Evolutionary conservation across 1,140 invertebrate genomes (phyloP), one percentile per base, ranked within the genome.

Genomic region (Achroia grisella): DNA sequence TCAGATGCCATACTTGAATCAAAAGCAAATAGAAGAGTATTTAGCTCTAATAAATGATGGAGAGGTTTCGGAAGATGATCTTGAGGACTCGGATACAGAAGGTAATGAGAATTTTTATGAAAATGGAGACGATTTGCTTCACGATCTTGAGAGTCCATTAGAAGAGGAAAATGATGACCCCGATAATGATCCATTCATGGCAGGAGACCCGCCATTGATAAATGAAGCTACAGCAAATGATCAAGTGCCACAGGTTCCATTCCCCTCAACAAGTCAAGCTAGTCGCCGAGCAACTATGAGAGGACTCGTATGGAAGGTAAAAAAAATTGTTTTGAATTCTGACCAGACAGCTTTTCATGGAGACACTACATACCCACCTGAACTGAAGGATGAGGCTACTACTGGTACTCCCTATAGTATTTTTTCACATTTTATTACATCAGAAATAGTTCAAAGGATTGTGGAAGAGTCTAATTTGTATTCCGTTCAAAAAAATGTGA

Each of bases 131-230:
- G 56, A 60, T 57, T 64, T 64, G 43, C 61, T 48, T 60, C 53
- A 64, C 56, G 52, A 59, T 64, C 56, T 64, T 60, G 61, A 63
- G 61, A 63, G 50, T 52, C 51, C 40, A 44, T 40, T 62, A 62
- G 52, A 62, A 47, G 60, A 58, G 55, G 60, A 62, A 58, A 43
- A 62, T 44, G 52, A 58, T 62, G 60, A 61, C 39, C 39, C 39
- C 40, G 47, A 48, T 56, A 45, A 61, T 61, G 58, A 61, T 61
- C 58, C 58, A 44, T 45, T 57, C 49, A 57, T 57, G 49, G 55
- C 57, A 62, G 58, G 39, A 62, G 58, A 62, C 51, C 54, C 58
- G 39, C 58, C 54, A 62, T 62, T 62, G 54, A 62, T 57, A 57
- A 56, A 62, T 62, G 59, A 62, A 62, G 39, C 54, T 41, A 39